These are phyloP conservation scores for Etheostoma cragini DNA, from an alignment of 2,113 vertebrate species.

Conservation along the genomic window DNA sequence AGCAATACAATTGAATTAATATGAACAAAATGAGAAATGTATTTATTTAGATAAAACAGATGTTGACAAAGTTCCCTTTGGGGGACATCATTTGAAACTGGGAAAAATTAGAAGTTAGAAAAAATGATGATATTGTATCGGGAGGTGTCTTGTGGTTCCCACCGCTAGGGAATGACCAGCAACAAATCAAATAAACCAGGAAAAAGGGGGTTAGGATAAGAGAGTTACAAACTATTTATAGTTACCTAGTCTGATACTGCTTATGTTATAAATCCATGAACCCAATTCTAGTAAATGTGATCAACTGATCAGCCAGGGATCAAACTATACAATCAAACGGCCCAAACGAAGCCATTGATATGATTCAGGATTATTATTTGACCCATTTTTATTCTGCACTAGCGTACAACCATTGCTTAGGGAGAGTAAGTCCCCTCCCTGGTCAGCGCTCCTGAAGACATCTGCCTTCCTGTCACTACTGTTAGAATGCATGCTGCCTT, in stretches of 20 bases:
- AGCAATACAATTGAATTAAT: no score
- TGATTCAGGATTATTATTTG: background rate
- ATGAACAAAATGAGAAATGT: no score
- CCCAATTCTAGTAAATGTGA: background rate
- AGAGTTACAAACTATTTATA: background rate
- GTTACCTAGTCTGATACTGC: background rate
- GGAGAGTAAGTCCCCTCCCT: background rate
- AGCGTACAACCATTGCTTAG: background rate
- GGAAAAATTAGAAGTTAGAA: no score
- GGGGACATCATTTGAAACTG: no score
- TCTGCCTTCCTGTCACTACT: background rate
- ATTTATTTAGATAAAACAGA: no score
- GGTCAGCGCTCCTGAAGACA: background rate
- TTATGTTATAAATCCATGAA: background rate
- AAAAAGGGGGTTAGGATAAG: background rate
- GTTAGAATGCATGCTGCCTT: background rate
- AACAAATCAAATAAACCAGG: background rate
- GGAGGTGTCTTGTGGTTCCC: no score
- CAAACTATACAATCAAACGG: background rate
- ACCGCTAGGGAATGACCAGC: background rate
- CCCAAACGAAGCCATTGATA: background rate
- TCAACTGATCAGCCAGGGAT: background rate
- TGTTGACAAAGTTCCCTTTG: no score
- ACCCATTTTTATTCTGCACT: background rate
- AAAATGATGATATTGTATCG: no score